These are phyloP conservation scores for Drosophila anomelani DNA, from an alignment of 2,888 invertebrate species.

Conservation along the genomic window DNA sequence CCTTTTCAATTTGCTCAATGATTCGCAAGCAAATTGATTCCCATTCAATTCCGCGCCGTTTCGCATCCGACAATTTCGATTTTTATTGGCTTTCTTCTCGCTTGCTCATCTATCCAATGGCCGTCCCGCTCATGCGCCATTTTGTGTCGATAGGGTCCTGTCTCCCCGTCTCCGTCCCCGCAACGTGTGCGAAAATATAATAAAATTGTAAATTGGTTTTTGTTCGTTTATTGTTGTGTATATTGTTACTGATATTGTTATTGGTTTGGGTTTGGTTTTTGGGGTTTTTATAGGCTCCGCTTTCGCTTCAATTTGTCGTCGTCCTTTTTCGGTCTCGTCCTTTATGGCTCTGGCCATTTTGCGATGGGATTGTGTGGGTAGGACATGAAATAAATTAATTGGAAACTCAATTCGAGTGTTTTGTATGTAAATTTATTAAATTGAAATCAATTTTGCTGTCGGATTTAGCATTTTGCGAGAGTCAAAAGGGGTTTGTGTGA, in stretches of 20 bases:
- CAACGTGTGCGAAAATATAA: constrained; percentile 69
- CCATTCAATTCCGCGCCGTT: constrained; percentile 80
- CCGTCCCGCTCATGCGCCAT: constrained; percentile 36
- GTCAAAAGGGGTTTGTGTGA: neutral
- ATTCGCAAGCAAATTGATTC: constrained; percentile 82
- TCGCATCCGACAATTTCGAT: constrained; percentile 76
- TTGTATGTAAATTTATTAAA: constrained; percentile 56
- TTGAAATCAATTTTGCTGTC: constrained; percentile 26
- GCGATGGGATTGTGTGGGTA: constrained; percentile 43
- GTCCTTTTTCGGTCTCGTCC: constrained; percentile 28
- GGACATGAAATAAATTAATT: constrained; percentile 74
- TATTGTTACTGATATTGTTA: constrained; percentile 74
- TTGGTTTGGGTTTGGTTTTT: constrained; percentile 67
- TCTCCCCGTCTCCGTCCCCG: constrained; percentile 8
- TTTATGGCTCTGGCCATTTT: constrained; percentile 54
- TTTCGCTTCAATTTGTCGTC: constrained; percentile 22
- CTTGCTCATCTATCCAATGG: constrained; percentile 32
- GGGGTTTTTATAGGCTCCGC: constrained; percentile 48
- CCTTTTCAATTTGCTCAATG: constrained; percentile 83
- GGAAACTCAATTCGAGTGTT: constrained; percentile 60
- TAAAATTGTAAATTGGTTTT: constrained; percentile 79
- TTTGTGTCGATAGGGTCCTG: constrained; percentile 33
- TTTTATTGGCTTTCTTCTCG: constrained; percentile 74
- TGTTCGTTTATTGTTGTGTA: constrained; percentile 68
- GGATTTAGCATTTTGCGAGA: no score